A percentile compares a stretch with the other conserved stretches of the same genome.
These are phyloP conservation scores for Caenorhabditis tropicalis DNA, from an alignment of 1,140 invertebrate genomes.

Conservation along the genomic window DNA sequence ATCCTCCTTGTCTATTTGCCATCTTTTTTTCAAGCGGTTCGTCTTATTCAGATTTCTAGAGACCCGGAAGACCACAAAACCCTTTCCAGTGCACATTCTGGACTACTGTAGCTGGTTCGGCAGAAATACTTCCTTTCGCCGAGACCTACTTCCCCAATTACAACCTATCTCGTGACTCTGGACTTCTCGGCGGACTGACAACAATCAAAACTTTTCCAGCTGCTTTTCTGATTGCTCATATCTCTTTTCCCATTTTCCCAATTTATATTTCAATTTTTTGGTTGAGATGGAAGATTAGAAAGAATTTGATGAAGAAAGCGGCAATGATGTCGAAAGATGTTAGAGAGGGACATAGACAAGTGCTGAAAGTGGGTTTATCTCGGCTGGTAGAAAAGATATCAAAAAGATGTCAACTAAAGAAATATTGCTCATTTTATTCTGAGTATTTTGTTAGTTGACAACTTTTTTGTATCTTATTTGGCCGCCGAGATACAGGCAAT, in stretches of 20 bases:
- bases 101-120: neutral
- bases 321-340: neutral
- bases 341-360: neutral
- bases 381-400: too few species aligned
- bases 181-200: neutral
- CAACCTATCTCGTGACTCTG: neutral
- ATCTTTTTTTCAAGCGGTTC: neutral
- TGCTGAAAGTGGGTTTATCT: neutral
- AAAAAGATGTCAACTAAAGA: too few species aligned
- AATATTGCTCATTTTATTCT: too few species aligned
- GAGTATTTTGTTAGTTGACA: too few species aligned
- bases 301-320: neutral
- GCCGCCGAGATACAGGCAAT: too few species aligned
- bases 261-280: neutral
- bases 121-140: neutral
- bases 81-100: neutral
- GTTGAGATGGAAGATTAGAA: neutral
- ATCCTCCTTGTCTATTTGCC: neutral
- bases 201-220: neutral
- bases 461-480: too few species aligned
- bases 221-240: neutral
- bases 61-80: too few species aligned
- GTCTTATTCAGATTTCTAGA: neutral
- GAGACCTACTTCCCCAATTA: neutral
- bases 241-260: neutral